Conservation (phyloP, 2,888 invertebrate genomes). For the Ectemnius continuus region DNA sequence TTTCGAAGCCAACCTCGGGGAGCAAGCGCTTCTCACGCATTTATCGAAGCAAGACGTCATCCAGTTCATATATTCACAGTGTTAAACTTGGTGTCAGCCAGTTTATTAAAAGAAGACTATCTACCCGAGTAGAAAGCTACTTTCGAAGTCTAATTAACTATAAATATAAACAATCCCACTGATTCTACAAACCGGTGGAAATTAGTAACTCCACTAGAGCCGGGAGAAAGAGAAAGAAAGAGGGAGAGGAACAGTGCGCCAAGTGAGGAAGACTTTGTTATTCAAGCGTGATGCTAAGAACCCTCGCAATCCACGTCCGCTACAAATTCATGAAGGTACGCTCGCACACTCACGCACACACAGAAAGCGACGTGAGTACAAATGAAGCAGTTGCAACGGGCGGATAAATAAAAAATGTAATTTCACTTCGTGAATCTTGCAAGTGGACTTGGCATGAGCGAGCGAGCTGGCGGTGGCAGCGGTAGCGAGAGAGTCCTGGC, state of each 20-base stretch:
- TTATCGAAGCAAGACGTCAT: slow-evolving; percentile 35
- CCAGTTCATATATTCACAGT: slow-evolving; percentile 14
- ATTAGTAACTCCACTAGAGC: not conserved
- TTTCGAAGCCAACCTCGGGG: slow-evolving; percentile 16
- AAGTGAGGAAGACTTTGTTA: slow-evolving; percentile 1
- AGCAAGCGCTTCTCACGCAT: slow-evolving; percentile 47
- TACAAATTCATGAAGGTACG: not conserved
- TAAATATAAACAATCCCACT: no score
- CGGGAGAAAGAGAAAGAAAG: not conserved
- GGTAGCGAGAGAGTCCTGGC: not conserved
- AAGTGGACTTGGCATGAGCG: not conserved
- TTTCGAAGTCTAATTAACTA: no score
- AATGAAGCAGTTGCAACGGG: not conserved
- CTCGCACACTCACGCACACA: not conserved
- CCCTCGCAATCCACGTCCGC: not conserved
- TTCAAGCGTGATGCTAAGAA: no score
- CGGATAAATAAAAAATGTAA: slow-evolving; percentile 27
- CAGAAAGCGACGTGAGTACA: not conserved
- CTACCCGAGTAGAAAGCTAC: no score
- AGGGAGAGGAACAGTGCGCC: not conserved
- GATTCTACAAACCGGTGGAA: not conserved
- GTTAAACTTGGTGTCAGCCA: no score
- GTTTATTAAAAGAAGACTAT: no score
- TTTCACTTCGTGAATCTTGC: slow-evolving; percentile 16
- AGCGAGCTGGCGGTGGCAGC: not conserved